These are phyloP conservation scores for Akabosia matsudoensis DNA, from an alignment of 1,140 invertebrate genomes.

Conservation along the genomic window DNA sequence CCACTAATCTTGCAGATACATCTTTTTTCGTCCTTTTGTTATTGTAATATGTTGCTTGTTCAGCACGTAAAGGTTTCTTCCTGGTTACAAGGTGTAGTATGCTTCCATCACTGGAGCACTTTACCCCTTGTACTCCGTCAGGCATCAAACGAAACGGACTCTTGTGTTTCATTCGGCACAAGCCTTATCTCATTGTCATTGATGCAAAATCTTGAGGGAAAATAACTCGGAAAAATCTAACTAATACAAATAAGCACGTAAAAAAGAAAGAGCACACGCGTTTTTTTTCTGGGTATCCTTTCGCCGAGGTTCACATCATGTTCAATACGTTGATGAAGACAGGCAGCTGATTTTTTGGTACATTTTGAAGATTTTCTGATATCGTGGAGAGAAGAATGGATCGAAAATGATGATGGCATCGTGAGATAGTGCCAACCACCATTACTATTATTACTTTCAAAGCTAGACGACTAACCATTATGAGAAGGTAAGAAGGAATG, in stretches of 20 bases:
- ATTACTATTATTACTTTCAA: conserved; percentile 6
- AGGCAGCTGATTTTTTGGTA: conserved; percentile 1
- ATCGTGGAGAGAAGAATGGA: neutral
- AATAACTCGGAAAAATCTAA: neutral
- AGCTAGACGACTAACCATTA: neutral
- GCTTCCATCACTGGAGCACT: too few species aligned
- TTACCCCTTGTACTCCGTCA: neutral
- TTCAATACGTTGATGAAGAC: neutral
- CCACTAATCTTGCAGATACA: neutral
- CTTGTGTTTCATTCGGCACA: neutral
- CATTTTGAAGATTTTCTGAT: neutral
- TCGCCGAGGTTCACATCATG: neutral
- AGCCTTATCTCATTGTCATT: conserved; percentile 19
- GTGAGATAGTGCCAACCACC: conserved; percentile 3
- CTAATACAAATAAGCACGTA: neutral
- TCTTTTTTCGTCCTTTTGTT: neutral
- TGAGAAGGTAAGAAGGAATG: neutral
- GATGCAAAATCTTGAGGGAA: conserved; percentile 6
- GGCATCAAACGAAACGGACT: neutral
- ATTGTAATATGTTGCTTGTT: too few species aligned
- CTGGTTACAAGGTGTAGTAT: too few species aligned
- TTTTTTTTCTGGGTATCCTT: neutral
- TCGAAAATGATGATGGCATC: conserved; percentile 5
- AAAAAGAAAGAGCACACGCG: neutral
- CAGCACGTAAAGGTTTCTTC: too few species aligned